Evolutionary conservation across 2,888 invertebrate genomes (phyloP).

Genomic region (Nemoura dubitans): DNA sequence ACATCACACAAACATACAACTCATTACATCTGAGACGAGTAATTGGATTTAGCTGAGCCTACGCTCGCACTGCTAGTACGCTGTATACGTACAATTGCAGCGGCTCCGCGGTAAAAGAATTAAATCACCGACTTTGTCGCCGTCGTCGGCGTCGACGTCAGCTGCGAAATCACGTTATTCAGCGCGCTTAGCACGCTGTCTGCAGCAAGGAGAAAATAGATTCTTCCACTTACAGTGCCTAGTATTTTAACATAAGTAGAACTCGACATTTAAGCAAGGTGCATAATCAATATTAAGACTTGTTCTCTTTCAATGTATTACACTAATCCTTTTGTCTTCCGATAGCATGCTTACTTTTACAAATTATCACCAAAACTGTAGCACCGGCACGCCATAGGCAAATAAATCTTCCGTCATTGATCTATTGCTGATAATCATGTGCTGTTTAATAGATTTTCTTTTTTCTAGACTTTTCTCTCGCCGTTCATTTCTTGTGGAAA

Average conservation of each 20-base stretch:
- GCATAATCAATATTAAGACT: no score
- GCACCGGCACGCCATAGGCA: not conserved
- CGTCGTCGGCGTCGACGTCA: no score
- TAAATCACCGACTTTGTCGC: no score
- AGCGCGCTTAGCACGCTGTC: no score
- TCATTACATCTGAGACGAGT: conserved; percentile 17
- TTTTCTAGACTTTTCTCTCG: not conserved
- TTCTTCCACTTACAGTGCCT: no score
- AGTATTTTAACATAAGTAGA: no score
- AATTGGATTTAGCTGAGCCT: not conserved
- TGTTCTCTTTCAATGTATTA: not conserved
- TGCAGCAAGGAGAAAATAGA: no score
- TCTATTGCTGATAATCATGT: not conserved
- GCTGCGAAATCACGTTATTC: no score
- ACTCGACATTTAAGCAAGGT: no score
- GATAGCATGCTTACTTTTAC: not conserved
- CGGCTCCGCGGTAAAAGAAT: no score
- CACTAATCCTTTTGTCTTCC: not conserved
- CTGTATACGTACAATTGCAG: no score
- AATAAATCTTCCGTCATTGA: not conserved
- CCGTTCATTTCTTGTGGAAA: not conserved
- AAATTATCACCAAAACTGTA: not conserved
- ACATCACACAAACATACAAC: not conserved
- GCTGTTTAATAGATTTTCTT: not conserved
- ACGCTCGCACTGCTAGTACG: no score